Base-by-base conservation (phyloP, 2,113 vertebrate genomes). In the Argyrosomus japonicus region DNA sequence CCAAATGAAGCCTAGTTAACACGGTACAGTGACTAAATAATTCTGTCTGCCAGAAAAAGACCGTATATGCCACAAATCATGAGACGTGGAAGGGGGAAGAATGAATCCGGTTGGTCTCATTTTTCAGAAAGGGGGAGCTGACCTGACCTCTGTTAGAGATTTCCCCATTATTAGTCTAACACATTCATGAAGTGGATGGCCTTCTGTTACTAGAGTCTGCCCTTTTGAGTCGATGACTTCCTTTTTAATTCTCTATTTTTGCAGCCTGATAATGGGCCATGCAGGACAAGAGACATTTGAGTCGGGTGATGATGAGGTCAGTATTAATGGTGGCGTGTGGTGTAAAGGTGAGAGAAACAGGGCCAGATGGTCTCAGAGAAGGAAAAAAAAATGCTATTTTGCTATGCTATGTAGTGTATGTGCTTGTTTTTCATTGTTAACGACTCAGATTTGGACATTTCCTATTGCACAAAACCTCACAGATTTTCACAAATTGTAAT, bases 261-360 rank as follows among this genome's bases (percentile, higher is more conserved):
- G 82, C 88, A 85, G 85, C 87, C 65, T 88, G 82, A 88, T 90
- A 92, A 93, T 83, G 45, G 40, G 60, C 71, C 64, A 57, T 76
- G 71, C 68, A 23, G 27, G 79, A 61, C 67, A 76, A 12, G 60
- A 72, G 54, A 62, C 40, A 79, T 62, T 56, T 68, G 18, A 13
- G 61, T 12, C 27, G 50, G 48, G 47, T 76, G 72, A 36, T 5
- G 58, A 70, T 70, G 79, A 51, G 51, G 51, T 76, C 83, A 79
- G 60, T 8, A 61, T 74, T 53, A 36, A 73, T 82, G 69, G 75
- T 62, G 80, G 74, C 77, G 50, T 19, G 54, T 36, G 68, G 17
- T 2, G 3, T 32, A 43, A 50, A 50, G 56, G 32, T 32, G 50
- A 36, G 62, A 70, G 64, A 80, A 48, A 67, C 9, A 23, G 14